phyloP scores from a whole-genome alignment of 2,888 invertebrate genomes.

The Hyposoter didymator region DNA sequence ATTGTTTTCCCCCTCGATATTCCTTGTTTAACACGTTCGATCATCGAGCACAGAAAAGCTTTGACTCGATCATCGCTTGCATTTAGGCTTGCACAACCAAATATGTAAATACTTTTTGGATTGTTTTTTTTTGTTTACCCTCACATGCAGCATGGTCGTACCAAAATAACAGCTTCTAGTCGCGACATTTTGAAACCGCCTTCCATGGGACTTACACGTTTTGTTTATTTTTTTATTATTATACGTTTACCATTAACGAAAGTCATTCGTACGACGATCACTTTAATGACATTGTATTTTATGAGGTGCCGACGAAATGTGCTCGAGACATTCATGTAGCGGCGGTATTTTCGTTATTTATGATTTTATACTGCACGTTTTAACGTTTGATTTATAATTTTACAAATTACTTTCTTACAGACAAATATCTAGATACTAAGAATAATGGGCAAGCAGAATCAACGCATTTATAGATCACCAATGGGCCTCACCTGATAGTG shows the following conservation, averaged over 20 bases:
- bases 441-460: slow-evolving; percentile 83
- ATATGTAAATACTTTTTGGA: slow-evolving; percentile 23
- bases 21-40: slow-evolving; percentile 48
- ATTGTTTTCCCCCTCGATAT: not conserved
- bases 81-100: slow-evolving; percentile 42
- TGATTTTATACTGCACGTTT: slow-evolving; percentile 54
- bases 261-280: slow-evolving; percentile 12
- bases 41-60: slow-evolving; percentile 52
- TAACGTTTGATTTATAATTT: slow-evolving; percentile 58
- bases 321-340: slow-evolving; percentile 58
- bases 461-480: slow-evolving; percentile 83
- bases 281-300: not conserved
- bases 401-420: slow-evolving; percentile 82
- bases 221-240: slow-evolving; percentile 3
- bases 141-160: slow-evolving; percentile 57
- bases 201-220: slow-evolving; percentile 38
- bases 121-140: slow-evolving; percentile 28
- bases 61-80: slow-evolving; percentile 48
- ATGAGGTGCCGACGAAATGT: slow-evolving; percentile 54
- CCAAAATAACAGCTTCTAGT: slow-evolving; percentile 64
- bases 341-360: slow-evolving; percentile 33
- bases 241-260: slow-evolving; percentile 7
- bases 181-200: slow-evolving; percentile 45
- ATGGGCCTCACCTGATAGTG: slow-evolving; percentile 81
- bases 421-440: slow-evolving; percentile 83